Conservation (phyloP, 1,140 invertebrate genomes). For the Ceratosolen fusciceps region DNA sequence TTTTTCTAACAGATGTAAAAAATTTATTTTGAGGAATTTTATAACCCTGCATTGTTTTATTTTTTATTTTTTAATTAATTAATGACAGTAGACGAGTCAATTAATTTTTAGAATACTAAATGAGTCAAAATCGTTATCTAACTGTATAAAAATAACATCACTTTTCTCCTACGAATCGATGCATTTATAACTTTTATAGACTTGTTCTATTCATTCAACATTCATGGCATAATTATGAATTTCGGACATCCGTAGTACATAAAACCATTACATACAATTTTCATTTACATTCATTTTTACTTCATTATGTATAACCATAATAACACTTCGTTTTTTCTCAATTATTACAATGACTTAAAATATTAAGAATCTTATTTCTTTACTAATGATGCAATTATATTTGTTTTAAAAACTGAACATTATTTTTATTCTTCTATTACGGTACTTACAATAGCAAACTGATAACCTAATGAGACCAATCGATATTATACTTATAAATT, state of each 20-base stretch:
- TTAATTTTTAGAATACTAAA: slow-evolving; percentile 38
- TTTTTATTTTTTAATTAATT: slow-evolving; percentile 18
- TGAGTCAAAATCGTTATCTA: slow-evolving; percentile 32
- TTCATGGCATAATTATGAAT: slow-evolving; percentile 29
- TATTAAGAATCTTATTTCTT: slow-evolving; percentile 26
- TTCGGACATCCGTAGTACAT: slow-evolving; percentile 34
- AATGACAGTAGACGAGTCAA: neutral
- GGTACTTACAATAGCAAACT: neutral
- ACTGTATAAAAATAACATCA: slow-evolving; percentile 56
- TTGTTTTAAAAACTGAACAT: slow-evolving; percentile 8
- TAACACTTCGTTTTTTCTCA: too few relatives aligned
- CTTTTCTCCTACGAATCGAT: slow-evolving; percentile 48
- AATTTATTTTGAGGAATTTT: slow-evolving; percentile 24
- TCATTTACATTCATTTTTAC: slow-evolving; percentile 27
- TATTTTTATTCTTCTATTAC: slow-evolving; percentile 33
- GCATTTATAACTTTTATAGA: slow-evolving; percentile 41
- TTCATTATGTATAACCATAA: neutral
- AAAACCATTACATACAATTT: slow-evolving; percentile 35
- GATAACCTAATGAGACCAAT: slow-evolving; percentile 51
- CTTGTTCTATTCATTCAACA: slow-evolving; percentile 53
- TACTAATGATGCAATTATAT: slow-evolving; percentile 3
- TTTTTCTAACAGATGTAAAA: slow-evolving; percentile 23
- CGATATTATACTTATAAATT: slow-evolving; percentile 42
- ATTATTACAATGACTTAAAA: slow-evolving; percentile 2
- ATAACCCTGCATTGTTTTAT: slow-evolving; percentile 25